Base-by-base conservation (phyloP, 2,888 invertebrate species). In the Anarsia innoxiella region DNA sequence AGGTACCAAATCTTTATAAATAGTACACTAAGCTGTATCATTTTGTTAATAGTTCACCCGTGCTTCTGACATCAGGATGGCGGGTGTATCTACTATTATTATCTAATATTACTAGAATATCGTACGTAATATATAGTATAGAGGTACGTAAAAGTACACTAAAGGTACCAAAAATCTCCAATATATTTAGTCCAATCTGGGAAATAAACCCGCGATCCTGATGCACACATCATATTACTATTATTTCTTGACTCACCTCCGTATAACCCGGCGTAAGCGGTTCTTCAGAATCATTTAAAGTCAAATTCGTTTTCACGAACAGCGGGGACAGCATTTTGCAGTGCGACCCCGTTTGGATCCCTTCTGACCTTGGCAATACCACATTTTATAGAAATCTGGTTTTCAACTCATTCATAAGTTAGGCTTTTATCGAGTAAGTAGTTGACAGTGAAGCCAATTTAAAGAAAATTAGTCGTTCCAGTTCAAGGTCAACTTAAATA, bases 281-380 rank as follows among this genome's bases (percentile, higher is more conserved):
- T n/a, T n/a, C n/a, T n/a, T n/a, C n/a, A n/a, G n/a, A n/a, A n/a
- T n/a, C n/a, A n/a, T n/a, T n/a, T 8, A 19, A 8, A 8, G 3
- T 19, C 19, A 19, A 5, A 36, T 59, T 59, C 1, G 55, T 52
- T 2, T 47, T 56, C 25, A 74, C 32, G 36, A 59, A 66, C 2
- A 79, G 46, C 0, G 71, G 66, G 0, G 79, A 79, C 10, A 78
- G 45, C 68, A 75, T 67, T 8, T 52, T 37, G 36, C 63, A 49
- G 1, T 61, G 52, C 0, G 77, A 73, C 0, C 78, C 79, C 0
- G 39, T 56, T 51, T 79, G 79, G 14, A 54, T 38, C n/a, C 45
- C 16, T 39, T 56, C 61, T 36, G 2, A 6, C 10, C 9, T 3
- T 10, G 13, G 6, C 13, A 33, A 13, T 13, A 3, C 23, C n/a